Conservation (phyloP, 1,140 invertebrate species). For the Bombus huntii region DNA sequence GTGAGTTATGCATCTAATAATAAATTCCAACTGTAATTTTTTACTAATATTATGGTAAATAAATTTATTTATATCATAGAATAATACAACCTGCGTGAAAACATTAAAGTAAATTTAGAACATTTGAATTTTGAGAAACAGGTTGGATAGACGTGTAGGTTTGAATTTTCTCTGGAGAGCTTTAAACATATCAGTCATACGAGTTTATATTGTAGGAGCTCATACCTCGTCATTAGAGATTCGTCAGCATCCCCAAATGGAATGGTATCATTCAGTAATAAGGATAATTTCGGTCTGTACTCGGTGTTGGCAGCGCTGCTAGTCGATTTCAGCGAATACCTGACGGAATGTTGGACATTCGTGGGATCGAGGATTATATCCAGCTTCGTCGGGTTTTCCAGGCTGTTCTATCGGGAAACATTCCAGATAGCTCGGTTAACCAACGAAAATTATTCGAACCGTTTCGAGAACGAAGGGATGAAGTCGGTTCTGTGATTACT, state of each 20-base stretch:
- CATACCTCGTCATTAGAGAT: not conserved
- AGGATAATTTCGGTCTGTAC: not conserved
- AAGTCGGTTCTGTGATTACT: conserved; percentile 36
- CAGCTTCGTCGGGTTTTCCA: conserved; percentile 27
- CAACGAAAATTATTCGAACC: conserved; percentile 55
- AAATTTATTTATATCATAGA: too few species aligned
- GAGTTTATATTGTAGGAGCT: not conserved
- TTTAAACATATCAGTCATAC: not conserved
- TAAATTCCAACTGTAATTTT: too few species aligned
- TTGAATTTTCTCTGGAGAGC: not conserved
- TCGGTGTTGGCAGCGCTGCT: not conserved
- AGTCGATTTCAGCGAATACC: not conserved
- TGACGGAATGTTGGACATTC: conserved; percentile 13
- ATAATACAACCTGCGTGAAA: too few species aligned
- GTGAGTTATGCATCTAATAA: too few species aligned
- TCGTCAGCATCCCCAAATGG: not conserved
- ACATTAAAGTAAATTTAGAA: too few species aligned
- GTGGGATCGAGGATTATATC: conserved; percentile 1
- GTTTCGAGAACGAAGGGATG: conserved; percentile 26
- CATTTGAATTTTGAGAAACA: too few species aligned
- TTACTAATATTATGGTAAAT: too few species aligned
- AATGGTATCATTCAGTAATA: not conserved
- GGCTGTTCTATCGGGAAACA: conserved; percentile 1
- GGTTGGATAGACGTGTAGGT: too few species aligned
- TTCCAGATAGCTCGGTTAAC: conserved; percentile 47